phyloP scores from a whole-genome alignment of 2,113 vertebrate species.

The Oreochromis niloticus region DNA sequence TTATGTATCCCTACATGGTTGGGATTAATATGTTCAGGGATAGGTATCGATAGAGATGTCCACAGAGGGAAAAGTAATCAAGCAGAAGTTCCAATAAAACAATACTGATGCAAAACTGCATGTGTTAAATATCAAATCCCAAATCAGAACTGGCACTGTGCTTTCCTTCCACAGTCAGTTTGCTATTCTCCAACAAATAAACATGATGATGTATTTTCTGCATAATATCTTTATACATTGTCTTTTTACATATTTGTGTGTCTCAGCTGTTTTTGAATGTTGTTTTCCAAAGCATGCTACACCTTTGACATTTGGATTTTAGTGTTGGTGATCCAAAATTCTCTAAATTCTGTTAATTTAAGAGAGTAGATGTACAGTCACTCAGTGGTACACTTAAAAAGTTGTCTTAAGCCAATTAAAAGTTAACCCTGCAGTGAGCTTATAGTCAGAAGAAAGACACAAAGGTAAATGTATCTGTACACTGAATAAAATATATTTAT shows the following conservation, averaged over 20 bases:
- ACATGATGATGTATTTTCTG: background rate
- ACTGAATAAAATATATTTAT: background rate
- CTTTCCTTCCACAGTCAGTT: background rate
- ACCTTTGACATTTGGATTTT: background rate
- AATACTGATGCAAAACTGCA: background rate
- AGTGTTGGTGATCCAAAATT: rapidly evolving
- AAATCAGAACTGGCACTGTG: background rate
- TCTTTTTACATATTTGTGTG: background rate
- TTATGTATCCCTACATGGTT: constrained; percentile 6
- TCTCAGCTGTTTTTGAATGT: background rate
- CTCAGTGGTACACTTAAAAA: background rate
- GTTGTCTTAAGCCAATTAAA: background rate
- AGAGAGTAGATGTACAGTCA: background rate
- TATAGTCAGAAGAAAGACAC: background rate
- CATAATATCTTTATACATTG: background rate
- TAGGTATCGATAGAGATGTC: background rate
- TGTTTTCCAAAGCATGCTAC: background rate
- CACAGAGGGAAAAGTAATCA: background rate
- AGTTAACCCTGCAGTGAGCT: background rate
- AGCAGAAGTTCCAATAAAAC: background rate
- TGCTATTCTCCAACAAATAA: background rate
- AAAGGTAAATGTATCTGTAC: background rate
- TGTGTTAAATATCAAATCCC: background rate
- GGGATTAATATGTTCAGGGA: constrained; percentile 2
- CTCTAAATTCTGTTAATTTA: background rate